These are phyloP conservation scores for Leptestheria dahalacensis DNA, from an alignment of 1,140 invertebrate genomes.

Conservation along the genomic window DNA sequence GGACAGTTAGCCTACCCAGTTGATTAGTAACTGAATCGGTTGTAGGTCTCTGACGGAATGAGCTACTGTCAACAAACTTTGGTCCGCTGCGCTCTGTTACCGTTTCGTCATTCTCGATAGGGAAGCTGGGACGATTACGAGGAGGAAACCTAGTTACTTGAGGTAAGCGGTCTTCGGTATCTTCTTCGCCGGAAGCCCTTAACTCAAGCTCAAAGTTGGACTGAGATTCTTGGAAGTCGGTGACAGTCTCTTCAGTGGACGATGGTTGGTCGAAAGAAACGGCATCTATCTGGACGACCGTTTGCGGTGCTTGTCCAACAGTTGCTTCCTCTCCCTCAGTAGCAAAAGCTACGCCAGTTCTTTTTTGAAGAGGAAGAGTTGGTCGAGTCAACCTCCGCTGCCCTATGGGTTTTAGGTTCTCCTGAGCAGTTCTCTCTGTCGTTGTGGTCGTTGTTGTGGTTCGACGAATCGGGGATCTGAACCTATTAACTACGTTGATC, in stretches of 20 bases:
- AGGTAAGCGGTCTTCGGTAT: conserved; percentile 1
- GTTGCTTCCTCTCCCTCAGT: neutral
- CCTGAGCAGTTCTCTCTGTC: neutral
- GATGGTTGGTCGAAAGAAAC: too few relatives aligned
- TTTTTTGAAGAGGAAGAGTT: neutral
- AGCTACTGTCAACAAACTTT: conserved; percentile 5
- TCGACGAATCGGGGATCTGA: neutral
- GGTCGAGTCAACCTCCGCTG: neutral
- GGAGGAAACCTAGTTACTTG: conserved; percentile 1
- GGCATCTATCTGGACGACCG: too few relatives aligned
- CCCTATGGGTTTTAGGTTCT: neutral
- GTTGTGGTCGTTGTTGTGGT: conserved; percentile 10
- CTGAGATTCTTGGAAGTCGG: neutral
- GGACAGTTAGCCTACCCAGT: neutral
- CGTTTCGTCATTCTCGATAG: neutral
- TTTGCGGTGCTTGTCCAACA: neutral
- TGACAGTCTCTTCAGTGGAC: too few relatives aligned
- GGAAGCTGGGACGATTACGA: neutral
- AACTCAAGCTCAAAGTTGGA: neutral
- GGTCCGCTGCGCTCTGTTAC: neutral
- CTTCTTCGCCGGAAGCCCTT: neutral
- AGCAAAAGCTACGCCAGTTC: neutral
- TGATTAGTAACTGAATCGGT: neutral
- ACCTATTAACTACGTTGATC: too few relatives aligned
- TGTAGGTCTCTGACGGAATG: neutral